A percentile compares a stretch with the other conserved stretches of the same genome.
phyloP scores from a whole-genome alignment of 2,113 vertebrate genomes.

The Leptobrachium ailaonicum region DNA sequence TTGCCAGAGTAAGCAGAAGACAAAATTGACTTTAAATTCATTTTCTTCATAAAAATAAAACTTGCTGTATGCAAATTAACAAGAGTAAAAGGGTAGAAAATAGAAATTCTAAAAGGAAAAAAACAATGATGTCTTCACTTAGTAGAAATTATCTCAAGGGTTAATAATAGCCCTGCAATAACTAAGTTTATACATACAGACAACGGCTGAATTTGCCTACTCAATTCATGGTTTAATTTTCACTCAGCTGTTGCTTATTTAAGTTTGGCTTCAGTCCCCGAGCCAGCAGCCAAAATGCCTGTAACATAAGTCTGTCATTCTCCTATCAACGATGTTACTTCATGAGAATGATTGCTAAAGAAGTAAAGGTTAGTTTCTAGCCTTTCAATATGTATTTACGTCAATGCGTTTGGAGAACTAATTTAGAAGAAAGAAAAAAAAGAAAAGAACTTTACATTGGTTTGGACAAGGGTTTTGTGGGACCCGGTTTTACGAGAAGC shows the following conservation, averaged over 20 bases:
- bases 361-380: not conserved
- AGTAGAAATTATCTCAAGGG: not conserved
- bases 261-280: constrained; percentile 26
- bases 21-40: no score
- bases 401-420: not conserved
- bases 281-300: constrained; percentile 40
- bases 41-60: no score
- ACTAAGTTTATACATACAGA: constrained; percentile 11
- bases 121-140: no score
- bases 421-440: not conserved
- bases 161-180: constrained; percentile 12
- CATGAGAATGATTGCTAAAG: constrained; percentile 10
- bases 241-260: constrained; percentile 43
- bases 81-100: no score
- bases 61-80: no score
- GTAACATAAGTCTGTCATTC: constrained; percentile 40
- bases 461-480: no score
- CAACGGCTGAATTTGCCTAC: constrained; percentile 11
- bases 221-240: constrained; percentile 41
- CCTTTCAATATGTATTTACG: constrained; percentile 7
- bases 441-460: not conserved
- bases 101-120: no score
- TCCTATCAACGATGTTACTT: constrained; percentile 22
- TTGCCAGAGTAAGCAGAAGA: no score
- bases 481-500: not conserved